phyloP scores from a whole-genome alignment of 64 coral and sea anemone genomes.

The Orbicella faveolata region DNA sequence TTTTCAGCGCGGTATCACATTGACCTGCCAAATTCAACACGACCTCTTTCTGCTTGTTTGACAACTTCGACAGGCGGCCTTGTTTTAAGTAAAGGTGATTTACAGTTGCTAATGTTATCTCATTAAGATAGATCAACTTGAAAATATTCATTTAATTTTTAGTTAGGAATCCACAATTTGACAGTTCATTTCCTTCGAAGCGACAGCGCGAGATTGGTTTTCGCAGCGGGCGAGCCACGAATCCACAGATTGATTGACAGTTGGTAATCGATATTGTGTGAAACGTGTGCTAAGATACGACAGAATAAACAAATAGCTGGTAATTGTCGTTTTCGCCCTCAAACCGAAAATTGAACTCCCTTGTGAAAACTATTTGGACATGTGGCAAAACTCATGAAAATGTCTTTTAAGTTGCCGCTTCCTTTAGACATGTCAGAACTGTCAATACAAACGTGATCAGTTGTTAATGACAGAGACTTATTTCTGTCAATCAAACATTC shows the following conservation, averaged over 20 bases:
- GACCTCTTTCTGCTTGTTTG: conserved; percentile 59
- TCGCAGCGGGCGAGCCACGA: conserved; percentile 79
- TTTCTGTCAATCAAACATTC: conserved; percentile 71
- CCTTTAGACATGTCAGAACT: conserved; percentile 84
- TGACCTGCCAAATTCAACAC: conserved; percentile 75
- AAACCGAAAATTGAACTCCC: conserved; percentile 92
- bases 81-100: conserved; percentile 98
- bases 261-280: conserved; percentile 91
- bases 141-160: conserved; percentile 99
- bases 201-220: conserved; percentile 92
- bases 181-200: conserved; percentile 93
- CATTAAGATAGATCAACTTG: conserved; percentile 99
- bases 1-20: conserved; percentile 41
- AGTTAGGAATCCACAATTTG: conserved; percentile 85
- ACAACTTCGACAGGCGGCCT: conserved; percentile 84
- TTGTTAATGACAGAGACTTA: conserved; percentile 76
- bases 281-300: conserved; percentile 77
- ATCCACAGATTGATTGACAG: conserved; percentile 88
- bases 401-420: conserved; percentile 71
- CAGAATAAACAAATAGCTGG: conserved; percentile 93
- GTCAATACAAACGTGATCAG: conserved; percentile 69
- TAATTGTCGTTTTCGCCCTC: conserved; percentile 80
- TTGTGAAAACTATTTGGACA: conserved; percentile 85
- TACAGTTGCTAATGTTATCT: conserved; percentile 99
- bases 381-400: conserved; percentile 80